These are phyloP conservation scores for Dryococelus australis DNA, from an alignment of 2,888 invertebrate genomes.

Conservation along the genomic window DNA sequence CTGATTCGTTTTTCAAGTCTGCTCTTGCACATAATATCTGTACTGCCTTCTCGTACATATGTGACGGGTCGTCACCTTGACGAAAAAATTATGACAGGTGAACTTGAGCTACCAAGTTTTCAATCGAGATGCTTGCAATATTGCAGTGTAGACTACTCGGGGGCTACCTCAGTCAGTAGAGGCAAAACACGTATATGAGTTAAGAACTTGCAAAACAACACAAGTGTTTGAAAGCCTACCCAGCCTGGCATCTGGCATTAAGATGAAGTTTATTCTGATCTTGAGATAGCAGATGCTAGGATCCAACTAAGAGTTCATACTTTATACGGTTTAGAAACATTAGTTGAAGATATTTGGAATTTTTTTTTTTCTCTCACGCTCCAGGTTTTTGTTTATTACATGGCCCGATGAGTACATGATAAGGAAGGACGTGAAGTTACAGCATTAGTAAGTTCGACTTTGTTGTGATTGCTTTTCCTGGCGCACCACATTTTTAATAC, in stretches of 20 bases:
- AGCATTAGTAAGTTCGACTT: conserved; percentile 21
- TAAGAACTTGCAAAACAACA: not conserved
- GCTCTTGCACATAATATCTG: not conserved
- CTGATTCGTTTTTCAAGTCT: not conserved
- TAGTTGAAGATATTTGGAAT: not conserved
- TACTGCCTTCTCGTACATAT: not conserved
- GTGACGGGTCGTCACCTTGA: not conserved
- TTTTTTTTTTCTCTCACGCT: not conserved
- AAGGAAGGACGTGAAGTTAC: not conserved
- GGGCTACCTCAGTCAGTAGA: not conserved
- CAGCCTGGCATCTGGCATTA: not conserved
- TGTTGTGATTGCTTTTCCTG: conserved; percentile 23
- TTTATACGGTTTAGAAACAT: not conserved
- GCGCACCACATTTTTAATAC: conserved; percentile 35
- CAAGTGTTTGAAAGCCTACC: not conserved
- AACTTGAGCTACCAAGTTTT: conserved; percentile 1
- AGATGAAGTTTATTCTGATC: not conserved
- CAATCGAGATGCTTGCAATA: conserved; percentile 1
- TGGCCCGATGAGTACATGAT: not conserved
- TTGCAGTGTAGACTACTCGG: not conserved
- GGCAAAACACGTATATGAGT: too few relatives aligned
- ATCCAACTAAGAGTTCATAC: not conserved
- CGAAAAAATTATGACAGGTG: not conserved
- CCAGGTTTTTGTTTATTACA: not conserved
- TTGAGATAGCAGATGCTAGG: not conserved